These are phyloP conservation scores for Pterois miles DNA, from an alignment of 2,797 vertebrate genomes.

Conservation along the genomic window DNA sequence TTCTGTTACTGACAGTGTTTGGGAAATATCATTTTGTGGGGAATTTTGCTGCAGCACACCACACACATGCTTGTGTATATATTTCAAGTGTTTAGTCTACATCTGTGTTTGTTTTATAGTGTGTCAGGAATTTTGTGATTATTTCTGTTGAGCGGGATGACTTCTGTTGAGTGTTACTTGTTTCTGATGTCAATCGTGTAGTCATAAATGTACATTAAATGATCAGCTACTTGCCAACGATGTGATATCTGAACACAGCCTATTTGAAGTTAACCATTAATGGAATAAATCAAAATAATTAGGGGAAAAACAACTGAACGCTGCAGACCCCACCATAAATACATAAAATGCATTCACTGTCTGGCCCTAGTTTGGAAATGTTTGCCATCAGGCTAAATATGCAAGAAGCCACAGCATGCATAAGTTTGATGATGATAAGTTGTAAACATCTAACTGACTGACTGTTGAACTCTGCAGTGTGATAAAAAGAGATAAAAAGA, in stretches of 20 bases:
- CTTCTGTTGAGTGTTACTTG: background rate
- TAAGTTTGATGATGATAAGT: constrained; percentile 63
- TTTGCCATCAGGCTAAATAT: constrained; percentile 11
- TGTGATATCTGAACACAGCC: background rate
- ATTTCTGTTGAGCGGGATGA: background rate
- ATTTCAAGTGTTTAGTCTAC: constrained; percentile 43
- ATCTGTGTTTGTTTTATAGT: constrained; percentile 38
- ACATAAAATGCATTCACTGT: background rate
- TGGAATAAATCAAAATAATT: background rate
- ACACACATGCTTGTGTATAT: constrained; percentile 24
- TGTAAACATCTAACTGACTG: constrained; percentile 39
- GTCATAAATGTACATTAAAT: background rate
- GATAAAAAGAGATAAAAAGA: constrained; percentile 32
- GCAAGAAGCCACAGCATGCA: constrained; percentile 38
- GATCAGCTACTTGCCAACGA: background rate
- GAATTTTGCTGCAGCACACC: constrained; percentile 20
- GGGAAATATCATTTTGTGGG: constrained; percentile 26
- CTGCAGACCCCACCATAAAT: background rate
- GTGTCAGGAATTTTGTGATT: constrained; percentile 16
- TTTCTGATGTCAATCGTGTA: background rate
- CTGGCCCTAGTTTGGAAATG: background rate
- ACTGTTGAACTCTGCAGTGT: constrained; percentile 25
- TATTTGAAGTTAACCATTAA: background rate
- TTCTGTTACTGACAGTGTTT: constrained; percentile 11
- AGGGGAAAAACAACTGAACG: background rate